Base-by-base conservation (phyloP, 2,797 vertebrate genomes). In the Nyctalus aviator region DNA sequence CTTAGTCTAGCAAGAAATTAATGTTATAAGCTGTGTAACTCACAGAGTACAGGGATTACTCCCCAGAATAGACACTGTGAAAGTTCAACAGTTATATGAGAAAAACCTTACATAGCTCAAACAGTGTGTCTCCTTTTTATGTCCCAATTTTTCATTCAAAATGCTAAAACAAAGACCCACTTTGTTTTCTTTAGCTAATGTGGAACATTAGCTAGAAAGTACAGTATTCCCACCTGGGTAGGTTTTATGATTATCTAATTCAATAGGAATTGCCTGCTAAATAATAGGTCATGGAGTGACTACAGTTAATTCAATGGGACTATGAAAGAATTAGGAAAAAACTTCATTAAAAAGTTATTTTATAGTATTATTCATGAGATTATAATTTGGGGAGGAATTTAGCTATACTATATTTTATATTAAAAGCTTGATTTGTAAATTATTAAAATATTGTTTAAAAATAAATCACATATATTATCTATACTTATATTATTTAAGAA, bases 21-120 rank as follows among this genome's bases (percentile, higher is more conserved):
- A 92, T 48, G 41, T n/a, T 23, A 94, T 32, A 37, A 82, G 88
- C 59, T 94, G 55, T 93, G n/a, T 78, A 89, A 91, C 8, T 86
- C 57, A 77, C 6, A 64, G 8, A 20, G 11, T 57, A 44, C 3
- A 88, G 46, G 23, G 53, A 41, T 71, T 18, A 50, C 79, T 91
- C 69, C 48, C 20, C 10, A 82, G 46, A 84, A 75, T 0, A 95
- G 30, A 75, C 10, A 30, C 75, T 71, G 32, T 82, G 27, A 12
- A 92, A 93, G 73, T 90, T 83, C 78, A 72, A 71, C 18, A 59
- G 41, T 37, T 86, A 21, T 23, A 27, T 37, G 27, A 57, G 46
- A 53, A 92, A 83, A 88, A 90, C 3, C 2, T 85, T 48, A 81
- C 15, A 72, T 4, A 73, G 55, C 8, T 96, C 27, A 86, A 35